A percentile compares a stretch with the other conserved stretches of the same genome.
Conservation (phyloP, 2,888 invertebrate species). For the Eulithis prunata region DNA sequence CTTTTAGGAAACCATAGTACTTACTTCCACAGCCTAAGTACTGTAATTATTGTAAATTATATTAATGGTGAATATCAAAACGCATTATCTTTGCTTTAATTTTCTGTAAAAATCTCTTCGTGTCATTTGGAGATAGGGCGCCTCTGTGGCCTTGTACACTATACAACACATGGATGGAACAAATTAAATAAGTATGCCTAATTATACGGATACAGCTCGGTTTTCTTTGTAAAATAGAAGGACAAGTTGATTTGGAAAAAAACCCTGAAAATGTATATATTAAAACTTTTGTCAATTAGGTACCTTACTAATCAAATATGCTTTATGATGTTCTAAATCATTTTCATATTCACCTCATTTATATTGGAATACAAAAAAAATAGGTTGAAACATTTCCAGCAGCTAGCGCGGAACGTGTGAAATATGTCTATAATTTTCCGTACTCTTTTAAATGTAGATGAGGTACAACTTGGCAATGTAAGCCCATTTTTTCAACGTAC, state of each 20-base stretch:
- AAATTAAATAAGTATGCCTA: constrained; percentile 11
- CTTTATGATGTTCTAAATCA: too few relatives aligned
- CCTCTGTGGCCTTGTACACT: constrained; percentile 49
- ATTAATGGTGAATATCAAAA: background rate
- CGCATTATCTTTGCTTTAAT: background rate
- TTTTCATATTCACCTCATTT: too few relatives aligned
- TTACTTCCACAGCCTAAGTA: too few relatives aligned
- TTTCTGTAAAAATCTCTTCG: constrained; percentile 37
- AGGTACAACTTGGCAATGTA: constrained; percentile 44
- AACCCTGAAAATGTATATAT: background rate
- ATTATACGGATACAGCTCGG: background rate
- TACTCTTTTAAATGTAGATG: constrained; percentile 41
- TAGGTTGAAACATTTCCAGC: constrained; percentile 14
- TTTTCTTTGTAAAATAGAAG: constrained; percentile 1
- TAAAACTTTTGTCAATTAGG: too few relatives aligned
- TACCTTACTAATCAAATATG: too few relatives aligned
- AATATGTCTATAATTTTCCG: constrained; percentile 43
- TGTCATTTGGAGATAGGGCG: constrained; percentile 55
- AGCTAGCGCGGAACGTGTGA: constrained; percentile 7
- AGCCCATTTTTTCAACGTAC: constrained; percentile 56
- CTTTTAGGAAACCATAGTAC: too few relatives aligned
- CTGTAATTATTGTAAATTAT: too few relatives aligned
- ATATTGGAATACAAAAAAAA: too few relatives aligned
- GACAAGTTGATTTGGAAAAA: too few relatives aligned
- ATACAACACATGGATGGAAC: constrained; percentile 25